Evolutionary conservation across 2,113 vertebrate species (phyloP).

Genomic region (Delphinapterus leucas): DNA sequence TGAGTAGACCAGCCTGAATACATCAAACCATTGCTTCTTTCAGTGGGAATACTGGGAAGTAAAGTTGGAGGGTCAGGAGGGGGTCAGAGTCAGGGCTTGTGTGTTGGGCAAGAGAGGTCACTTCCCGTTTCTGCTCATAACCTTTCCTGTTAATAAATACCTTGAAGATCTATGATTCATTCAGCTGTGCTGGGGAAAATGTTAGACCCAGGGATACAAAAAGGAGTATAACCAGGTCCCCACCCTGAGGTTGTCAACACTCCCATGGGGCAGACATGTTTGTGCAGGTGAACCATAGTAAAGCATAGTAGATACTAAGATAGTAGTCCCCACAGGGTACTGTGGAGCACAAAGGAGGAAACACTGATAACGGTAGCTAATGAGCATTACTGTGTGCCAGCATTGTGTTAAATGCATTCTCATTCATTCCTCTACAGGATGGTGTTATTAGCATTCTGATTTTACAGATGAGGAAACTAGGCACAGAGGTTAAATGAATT

Average conservation of each 20-base stretch:
- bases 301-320: background rate
- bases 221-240: background rate
- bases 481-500: background rate
- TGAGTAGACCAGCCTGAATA: background rate
- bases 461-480: conserved; percentile 26
- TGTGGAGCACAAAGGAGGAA: background rate
- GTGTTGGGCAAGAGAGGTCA: background rate
- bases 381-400: background rate
- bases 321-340: background rate
- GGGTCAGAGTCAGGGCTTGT: background rate
- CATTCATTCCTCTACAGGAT: background rate
- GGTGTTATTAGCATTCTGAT: background rate
- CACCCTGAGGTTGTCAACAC: background rate
- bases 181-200: background rate
- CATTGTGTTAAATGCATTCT: background rate
- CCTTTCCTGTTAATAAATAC: background rate
- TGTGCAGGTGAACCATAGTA: background rate
- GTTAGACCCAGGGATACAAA: background rate
- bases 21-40: background rate
- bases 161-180: background rate
- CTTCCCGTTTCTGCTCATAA: conserved; percentile 8
- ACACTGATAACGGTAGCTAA: background rate
- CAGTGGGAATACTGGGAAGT: background rate
- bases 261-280: background rate
- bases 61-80: background rate